Evolutionary conservation across 2,113 vertebrate species (phyloP), one percentile per base, ranked within the genome.

Genomic region (Crocuta crocuta): DNA sequence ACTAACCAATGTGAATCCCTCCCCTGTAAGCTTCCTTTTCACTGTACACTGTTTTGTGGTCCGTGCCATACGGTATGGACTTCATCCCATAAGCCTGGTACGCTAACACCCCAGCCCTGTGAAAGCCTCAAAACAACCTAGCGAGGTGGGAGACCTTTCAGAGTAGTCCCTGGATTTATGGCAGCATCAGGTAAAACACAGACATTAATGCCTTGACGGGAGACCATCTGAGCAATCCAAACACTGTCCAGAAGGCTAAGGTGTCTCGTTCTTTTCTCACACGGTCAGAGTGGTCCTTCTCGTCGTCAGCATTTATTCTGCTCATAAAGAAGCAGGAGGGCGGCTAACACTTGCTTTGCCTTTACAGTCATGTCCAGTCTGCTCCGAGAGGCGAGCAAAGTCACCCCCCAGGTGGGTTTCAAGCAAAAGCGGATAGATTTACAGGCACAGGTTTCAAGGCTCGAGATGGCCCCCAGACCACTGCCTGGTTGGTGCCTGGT

Each of bases 41-140:
- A 70, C 50, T 43, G 31, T 10, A 50, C 78, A 24, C 7, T 26
- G 21, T 35, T 9, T 13, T 43, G 1, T 2, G 13, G 65, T 2
- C 10, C 8, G 58, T 0, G 4, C 12, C 19, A 23, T 1, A 28
- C 0, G 6, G 61, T 5, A 7, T 7, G 15, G 50, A 35, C 33
- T 90, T 26, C 63, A 21, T 85, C 88, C 35, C 33, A 92, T 5
- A 33, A 73, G 50, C 48, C 1, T 81, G 48, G 8, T 45, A 11
- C 19, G 23, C 35, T 45, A 17, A 23, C 0, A 15, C 10, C 10
- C 15, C 12, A n/a, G 45, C 24, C 26, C 65, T 39, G 33, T 43
- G 39, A 78, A 48, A 13, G 45, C 31, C 76, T 84, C 53, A 10
- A 1, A 90, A 86, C 39, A 31, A 45, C 26, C 17, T 4, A 7